These are phyloP conservation scores for Synergus umbraculus DNA, from an alignment of 2,888 invertebrate species.

Conservation along the genomic window DNA sequence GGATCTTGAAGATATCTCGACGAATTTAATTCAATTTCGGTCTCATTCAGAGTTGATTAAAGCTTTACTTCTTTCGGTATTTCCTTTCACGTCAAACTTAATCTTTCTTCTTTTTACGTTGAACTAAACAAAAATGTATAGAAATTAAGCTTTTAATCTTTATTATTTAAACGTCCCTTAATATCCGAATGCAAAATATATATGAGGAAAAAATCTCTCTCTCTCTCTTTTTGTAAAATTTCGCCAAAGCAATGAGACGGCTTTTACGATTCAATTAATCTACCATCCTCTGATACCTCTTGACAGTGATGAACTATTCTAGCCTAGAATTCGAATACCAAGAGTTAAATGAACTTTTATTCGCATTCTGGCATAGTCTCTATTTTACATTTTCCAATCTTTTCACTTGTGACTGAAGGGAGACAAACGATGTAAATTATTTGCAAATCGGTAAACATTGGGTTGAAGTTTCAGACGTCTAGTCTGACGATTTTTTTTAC, in stretches of 20 bases:
- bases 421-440: too few species aligned
- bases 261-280: slow-evolving; percentile 28
- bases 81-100: neutral
- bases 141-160: too few species aligned
- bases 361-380: neutral
- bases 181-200: neutral
- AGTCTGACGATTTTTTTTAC: too few species aligned
- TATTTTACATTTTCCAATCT: slow-evolving; percentile 15
- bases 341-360: slow-evolving; percentile 12
- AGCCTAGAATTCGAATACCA: slow-evolving; percentile 4
- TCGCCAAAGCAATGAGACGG: slow-evolving; percentile 1
- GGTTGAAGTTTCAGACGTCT: too few species aligned
- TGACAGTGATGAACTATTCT: slow-evolving; percentile 28
- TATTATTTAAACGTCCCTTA: neutral
- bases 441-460: neutral
- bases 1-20: neutral
- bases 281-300: slow-evolving; percentile 9
- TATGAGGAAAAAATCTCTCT: neutral
- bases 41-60: neutral
- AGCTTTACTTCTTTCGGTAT: neutral
- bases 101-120: neutral
- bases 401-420: neutral
- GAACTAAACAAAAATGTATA: neutral
- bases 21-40: neutral
- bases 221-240: too few species aligned